Conservation (phyloP, 1,140 invertebrate species). For the Sminthurinus signatus region DNA sequence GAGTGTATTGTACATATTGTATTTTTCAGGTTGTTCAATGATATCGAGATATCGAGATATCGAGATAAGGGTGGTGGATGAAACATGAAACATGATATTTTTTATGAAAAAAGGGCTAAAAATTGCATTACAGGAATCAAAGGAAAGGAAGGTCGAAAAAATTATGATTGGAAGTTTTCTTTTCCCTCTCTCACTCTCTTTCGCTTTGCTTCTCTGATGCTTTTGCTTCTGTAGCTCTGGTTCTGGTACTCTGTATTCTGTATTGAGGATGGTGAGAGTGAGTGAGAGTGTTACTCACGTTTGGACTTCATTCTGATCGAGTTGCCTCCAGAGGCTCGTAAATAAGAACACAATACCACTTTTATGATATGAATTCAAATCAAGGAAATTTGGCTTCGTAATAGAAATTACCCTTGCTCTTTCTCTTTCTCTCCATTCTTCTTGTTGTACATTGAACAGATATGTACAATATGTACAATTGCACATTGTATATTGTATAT, state of each 20-base stretch:
- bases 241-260: neutral
- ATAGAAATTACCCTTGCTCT: slow-evolving; percentile 39
- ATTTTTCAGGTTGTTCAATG: too few species aligned
- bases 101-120: slow-evolving; percentile 33
- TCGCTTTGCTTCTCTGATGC: neutral
- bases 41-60: neutral
- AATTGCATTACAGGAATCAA: slow-evolving; percentile 36
- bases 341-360: slow-evolving; percentile 41
- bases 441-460: too few species aligned
- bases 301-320: slow-evolving; percentile 36
- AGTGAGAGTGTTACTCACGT: slow-evolving; percentile 30
- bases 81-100: slow-evolving; percentile 36
- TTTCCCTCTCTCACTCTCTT: slow-evolving; percentile 7
- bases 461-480: too few species aligned
- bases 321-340: slow-evolving; percentile 41
- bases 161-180: slow-evolving; percentile 37
- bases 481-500: too few species aligned
- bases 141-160: slow-evolving; percentile 27
- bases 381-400: slow-evolving; percentile 41
- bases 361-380: slow-evolving; percentile 42
- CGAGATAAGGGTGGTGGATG: neutral
- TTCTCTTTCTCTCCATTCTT: neutral
- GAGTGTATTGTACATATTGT: too few species aligned
- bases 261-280: neutral
- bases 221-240: too few species aligned